Evolutionary conservation across 2,113 vertebrate species (phyloP).

Genomic region (Stegostoma tigrinum): DNA sequence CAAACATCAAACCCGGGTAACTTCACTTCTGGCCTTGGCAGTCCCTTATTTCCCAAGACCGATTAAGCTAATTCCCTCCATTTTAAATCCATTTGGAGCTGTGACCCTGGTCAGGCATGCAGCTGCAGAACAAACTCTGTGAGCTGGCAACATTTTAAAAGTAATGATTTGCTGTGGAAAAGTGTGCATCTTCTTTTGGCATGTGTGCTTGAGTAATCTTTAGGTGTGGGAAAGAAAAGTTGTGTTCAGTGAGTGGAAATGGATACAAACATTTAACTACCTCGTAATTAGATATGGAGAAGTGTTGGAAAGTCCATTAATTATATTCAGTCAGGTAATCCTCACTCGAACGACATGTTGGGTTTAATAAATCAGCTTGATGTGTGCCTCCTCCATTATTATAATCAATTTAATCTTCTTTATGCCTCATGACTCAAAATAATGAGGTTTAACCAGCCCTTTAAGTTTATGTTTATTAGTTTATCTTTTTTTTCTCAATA

Average conservation of each 20-base stretch:
- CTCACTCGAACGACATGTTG: constrained; percentile 1
- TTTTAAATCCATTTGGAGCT: neutral
- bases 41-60: too few species aligned
- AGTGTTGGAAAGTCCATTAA: constrained; percentile 18
- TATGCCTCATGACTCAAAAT: constrained; percentile 2
- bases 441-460: neutral
- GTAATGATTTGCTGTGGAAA: neutral
- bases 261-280: neutral
- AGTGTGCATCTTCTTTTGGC: neutral
- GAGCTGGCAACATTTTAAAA: neutral
- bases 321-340: neutral
- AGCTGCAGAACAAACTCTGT: neutral
- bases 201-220: neutral
- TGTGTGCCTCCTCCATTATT: neutral
- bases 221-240: neutral
- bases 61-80: neutral
- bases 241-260: constrained; percentile 22
- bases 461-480: neutral
- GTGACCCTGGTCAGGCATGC: neutral
- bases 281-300: constrained; percentile 10
- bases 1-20: neutral
- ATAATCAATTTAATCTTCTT: neutral
- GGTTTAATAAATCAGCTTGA: constrained; percentile 4
- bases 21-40: too few species aligned
- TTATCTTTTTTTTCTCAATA: neutral